Evolutionary conservation across 2,888 invertebrate genomes (phyloP), one percentile per base, ranked within the genome.

Genomic region (Gnatocerus cornutus): DNA sequence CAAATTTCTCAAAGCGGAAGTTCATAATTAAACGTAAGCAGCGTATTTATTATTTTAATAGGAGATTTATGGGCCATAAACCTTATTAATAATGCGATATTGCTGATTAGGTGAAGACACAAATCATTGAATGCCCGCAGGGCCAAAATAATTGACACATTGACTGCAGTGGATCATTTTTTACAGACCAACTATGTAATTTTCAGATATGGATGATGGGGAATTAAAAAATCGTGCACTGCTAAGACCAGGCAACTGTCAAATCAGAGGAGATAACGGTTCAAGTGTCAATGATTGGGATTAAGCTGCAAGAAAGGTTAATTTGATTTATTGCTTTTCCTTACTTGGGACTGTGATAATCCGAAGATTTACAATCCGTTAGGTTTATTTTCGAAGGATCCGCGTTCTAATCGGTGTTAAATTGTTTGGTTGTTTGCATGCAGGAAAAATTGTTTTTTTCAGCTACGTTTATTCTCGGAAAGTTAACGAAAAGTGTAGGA

Each of bases 1-100:
- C 63, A 63, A 46, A n/a, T 73, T 76, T 78, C 76, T 16, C 73
- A 68, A 71, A 61, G 50, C 68, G 68, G 68, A 68, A 68, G 63
- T 68, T 45, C 8, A 48, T 68, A 63, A 68, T 68, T 65, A 65
- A 46, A 48, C 48, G 56, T 46, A 65, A 65, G 56, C 29, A 65
- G 56, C 21, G 55, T 37, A 56, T 37, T 65, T 65, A 56, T 65
- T 68, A 63, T 56, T 63, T 67, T 68, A 53, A 61, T 68, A 61
- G 14, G 33, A 48, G 53, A 68, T 61, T 68, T 68, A 68, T 61
- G 53, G 61, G 16, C 53, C 46, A 68, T 68, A 68, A 68, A 68
- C 30, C 55, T 53, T 64, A 64, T 64, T 64, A 64, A 64, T 64
- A 53, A 45, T 55, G 30, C 53, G 53, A 64, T 64, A 64, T 53